Evolutionary conservation across 1,140 invertebrate genomes (phyloP), one percentile per base, ranked within the genome.

Genomic region (Steinernema feltiae): DNA sequence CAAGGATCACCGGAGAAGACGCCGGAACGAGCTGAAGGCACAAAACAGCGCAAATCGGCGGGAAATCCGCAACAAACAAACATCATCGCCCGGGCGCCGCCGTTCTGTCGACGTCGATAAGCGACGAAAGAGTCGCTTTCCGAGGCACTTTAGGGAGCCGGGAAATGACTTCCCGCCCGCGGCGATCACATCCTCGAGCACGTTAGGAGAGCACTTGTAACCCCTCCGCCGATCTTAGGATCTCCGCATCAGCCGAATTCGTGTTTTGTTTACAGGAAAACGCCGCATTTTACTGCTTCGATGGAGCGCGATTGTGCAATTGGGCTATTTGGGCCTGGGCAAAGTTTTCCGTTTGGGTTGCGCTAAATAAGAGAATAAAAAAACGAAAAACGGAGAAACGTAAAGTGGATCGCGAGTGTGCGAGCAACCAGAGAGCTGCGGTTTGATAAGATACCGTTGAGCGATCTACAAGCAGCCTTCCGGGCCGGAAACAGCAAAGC

Each of bases 311-410:
- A 63, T 63, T 63, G 35, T 63, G 53, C 53, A 63, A 63, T 63
- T 63, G 53, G 53, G 53, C 53, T 63, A 63, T 63, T 63, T 63
- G 53, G 53, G n/a, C n/a, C n/a, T n/a, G n/a, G 15, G 15, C 53
- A 3, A 63, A 63, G 7, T n/a, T 63, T 63, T 63, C 35, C 35
- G 35, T 41, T 41, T 41, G 35, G 18, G 35, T 41, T 63, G 12
- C 53, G 53, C 53, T n/a, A 27, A 63, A 63, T 63, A 63, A 63
- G 53, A 63, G 53, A 63, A 63, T 63, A 63, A 63, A 63, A 63
- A 63, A 63, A 18, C 35, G 35, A 18, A 41, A 41, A 18, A 41
- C 35, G 35, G 7, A 41, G 35, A 18, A 41, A 41, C 35, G 35
- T 41, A 41, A 41, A 41, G 35, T 41, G 35, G 35, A 18, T 41